Conservation (phyloP, 37 sponge, comb jelly and placozoan species). For the Corticium candelabrum region DNA sequence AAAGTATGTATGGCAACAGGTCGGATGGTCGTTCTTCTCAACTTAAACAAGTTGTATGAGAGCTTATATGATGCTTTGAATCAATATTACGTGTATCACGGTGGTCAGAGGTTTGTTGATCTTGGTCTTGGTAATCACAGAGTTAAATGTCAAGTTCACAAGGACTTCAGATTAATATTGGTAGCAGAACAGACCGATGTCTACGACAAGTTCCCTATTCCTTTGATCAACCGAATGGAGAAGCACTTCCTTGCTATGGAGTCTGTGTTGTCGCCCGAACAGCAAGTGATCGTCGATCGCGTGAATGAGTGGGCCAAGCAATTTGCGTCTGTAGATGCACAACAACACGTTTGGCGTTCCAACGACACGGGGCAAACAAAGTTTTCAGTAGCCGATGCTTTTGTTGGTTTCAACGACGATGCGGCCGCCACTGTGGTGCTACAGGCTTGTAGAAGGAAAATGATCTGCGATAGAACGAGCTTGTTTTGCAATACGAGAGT, state of each 20-base stretch:
- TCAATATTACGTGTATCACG: slow-evolving; percentile 38
- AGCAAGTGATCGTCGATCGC: slow-evolving; percentile 19
- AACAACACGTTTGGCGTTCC: background rate
- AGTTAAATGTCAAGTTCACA: slow-evolving; percentile 38
- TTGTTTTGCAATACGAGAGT: background rate
- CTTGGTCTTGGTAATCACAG: slow-evolving; percentile 30
- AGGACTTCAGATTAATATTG: slow-evolving; percentile 33
- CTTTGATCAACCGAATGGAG: slow-evolving; percentile 56
- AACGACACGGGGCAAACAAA: background rate
- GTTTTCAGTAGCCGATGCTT: slow-evolving; percentile 43
- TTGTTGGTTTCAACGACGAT: slow-evolving; percentile 83
- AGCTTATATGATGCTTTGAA: slow-evolving; percentile 44
- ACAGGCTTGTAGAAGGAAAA: slow-evolving; percentile 25
- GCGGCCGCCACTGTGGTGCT: slow-evolving; percentile 80
- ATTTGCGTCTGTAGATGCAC: background rate
- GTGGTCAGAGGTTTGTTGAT: slow-evolving; percentile 38
- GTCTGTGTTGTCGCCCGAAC: slow-evolving; percentile 26
- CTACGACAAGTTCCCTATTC: slow-evolving; percentile 54
- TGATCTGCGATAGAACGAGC: too few species aligned
- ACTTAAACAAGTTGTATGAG: slow-evolving; percentile 45
- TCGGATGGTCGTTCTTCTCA: slow-evolving; percentile 31
- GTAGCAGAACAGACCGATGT: slow-evolving; percentile 30
- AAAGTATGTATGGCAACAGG: slow-evolving; percentile 53
- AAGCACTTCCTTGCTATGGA: slow-evolving; percentile 38
- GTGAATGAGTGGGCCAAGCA: slow-evolving; percentile 40